phyloP scores from a whole-genome alignment of 2,797 vertebrate genomes.

The Varecia variegata region DNA sequence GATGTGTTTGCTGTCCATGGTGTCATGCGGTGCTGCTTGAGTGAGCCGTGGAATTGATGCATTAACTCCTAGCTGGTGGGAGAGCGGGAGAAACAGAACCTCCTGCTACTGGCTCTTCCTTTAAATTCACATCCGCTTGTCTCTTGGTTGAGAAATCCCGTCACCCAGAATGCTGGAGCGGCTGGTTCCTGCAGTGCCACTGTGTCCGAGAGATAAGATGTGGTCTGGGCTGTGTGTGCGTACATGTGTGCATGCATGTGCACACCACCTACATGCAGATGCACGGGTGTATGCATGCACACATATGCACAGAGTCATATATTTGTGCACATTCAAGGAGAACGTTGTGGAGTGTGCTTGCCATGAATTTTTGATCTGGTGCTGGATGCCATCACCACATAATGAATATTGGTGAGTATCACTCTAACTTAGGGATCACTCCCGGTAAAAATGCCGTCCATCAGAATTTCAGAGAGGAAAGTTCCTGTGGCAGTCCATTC shows the following conservation, averaged over 20 bases:
- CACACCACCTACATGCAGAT: accelerated
- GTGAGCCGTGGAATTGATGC: not conserved
- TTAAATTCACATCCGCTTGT: not conserved
- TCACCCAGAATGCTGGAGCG: not conserved
- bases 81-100: not conserved
- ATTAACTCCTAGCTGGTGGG: conserved; percentile 39
- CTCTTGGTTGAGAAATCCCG: not conserved
- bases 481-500: conserved; percentile 73
- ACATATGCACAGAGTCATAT: not conserved
- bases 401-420: conserved; percentile 56
- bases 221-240: accelerated
- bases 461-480: conserved; percentile 77
- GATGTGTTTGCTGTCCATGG: conserved; percentile 57
- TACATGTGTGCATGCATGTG: accelerated
- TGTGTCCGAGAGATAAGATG: not conserved
- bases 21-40: conserved; percentile 61
- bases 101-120: not conserved
- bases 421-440: conserved; percentile 68
- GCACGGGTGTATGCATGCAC: not conserved
- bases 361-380: conserved; percentile 56
- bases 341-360: not conserved
- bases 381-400: not conserved
- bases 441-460: conserved; percentile 70
- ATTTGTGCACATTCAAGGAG: not conserved
- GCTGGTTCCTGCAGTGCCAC: not conserved